Percentiles rank a stretch among this genome's conserved stretches.
These are phyloP conservation scores for Limonius californicus DNA, from an alignment of 1,140 invertebrate species.

Conservation along the genomic window DNA sequence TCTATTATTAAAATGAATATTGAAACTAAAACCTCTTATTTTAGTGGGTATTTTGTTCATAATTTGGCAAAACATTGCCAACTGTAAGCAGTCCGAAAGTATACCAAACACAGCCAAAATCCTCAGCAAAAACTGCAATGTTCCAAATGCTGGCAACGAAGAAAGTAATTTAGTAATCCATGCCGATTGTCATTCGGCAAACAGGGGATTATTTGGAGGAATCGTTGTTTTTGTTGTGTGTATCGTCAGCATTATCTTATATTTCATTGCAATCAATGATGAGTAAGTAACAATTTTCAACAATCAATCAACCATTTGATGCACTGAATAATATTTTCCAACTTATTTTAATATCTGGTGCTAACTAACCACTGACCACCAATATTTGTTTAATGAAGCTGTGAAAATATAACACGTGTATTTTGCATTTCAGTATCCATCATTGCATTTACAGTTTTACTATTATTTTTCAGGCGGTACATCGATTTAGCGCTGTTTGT, in stretches of 20 bases:
- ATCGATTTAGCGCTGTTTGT: no score
- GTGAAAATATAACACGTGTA: no score
- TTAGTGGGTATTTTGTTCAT: constrained; percentile 68
- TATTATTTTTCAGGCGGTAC: no score
- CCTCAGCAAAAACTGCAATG: constrained; percentile 23
- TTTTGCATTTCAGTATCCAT: no score
- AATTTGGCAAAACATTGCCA: constrained; percentile 68
- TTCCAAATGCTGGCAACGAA: constrained; percentile 47
- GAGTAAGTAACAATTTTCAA: constrained; percentile 39
- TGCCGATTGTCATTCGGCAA: constrained; percentile 69
- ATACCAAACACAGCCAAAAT: constrained; percentile 31
- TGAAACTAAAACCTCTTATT: neutral
- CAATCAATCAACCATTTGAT: no score
- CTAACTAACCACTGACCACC: no score
- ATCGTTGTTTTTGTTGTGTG: constrained; percentile 61
- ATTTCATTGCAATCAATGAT: constrained; percentile 61
- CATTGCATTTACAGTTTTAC: no score
- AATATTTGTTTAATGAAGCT: no score
- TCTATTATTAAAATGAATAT: neutral
- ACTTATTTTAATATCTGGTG: no score
- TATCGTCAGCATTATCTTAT: constrained; percentile 63
- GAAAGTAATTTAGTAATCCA: constrained; percentile 61
- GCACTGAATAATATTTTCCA: no score
- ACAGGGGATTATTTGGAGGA: constrained; percentile 66
- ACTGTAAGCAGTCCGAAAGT: constrained; percentile 44